Conservation (phyloP, 2,888 invertebrate genomes). For the Synergus umbraculus region DNA sequence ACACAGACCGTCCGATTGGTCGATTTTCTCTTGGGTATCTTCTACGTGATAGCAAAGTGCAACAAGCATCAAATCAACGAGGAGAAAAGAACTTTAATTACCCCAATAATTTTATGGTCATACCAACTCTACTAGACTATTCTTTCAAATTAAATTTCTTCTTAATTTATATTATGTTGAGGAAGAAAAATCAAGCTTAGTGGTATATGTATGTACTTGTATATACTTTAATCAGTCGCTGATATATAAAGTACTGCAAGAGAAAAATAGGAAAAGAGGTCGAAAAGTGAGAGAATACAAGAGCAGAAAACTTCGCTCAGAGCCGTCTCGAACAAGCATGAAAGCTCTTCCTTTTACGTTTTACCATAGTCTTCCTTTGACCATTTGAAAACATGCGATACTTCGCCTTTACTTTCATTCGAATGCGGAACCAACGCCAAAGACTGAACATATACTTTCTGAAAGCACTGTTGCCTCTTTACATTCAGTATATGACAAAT, state of each 20-base stretch:
- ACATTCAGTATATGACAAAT: neutral
- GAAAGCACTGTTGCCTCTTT: neutral
- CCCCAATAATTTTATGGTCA: neutral
- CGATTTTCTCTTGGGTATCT: neutral
- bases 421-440: conserved; percentile 44
- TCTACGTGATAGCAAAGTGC: neutral
- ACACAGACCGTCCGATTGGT: conserved; percentile 33
- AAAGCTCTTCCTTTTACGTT: conserved; percentile 52
- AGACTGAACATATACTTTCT: neutral
- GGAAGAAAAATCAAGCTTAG: neutral
- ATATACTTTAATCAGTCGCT: neutral
- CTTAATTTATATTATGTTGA: neutral
- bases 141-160: neutral
- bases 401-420: conserved; percentile 43
- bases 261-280: conserved; percentile 12
- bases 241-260: conserved; percentile 2
- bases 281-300: conserved; percentile 49
- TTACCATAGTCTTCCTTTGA: conserved; percentile 55
- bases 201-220: neutral
- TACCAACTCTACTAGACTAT: neutral
- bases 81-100: neutral
- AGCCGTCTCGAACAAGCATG: conserved; percentile 44
- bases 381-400: conserved; percentile 51
- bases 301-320: conserved; percentile 51
- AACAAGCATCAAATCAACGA: neutral